Percentiles rank a stretch among this genome's conserved stretches.
phyloP scores from a whole-genome alignment of 2,113 vertebrate species.

The Arenaria interpres region DNA sequence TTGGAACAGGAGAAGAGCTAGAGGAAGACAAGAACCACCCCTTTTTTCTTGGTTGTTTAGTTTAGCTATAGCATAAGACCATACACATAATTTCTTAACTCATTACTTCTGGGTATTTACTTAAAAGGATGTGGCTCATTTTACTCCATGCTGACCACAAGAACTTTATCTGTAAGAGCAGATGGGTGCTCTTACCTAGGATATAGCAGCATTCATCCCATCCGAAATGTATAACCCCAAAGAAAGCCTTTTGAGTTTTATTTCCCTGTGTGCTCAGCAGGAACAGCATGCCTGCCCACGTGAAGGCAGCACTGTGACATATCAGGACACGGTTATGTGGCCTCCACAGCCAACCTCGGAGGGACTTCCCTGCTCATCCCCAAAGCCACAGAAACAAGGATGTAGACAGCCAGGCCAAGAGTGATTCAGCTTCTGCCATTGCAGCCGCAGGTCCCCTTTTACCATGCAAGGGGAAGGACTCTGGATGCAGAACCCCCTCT shows the following conservation, averaged over 20 bases:
- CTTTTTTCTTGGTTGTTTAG: not conserved
- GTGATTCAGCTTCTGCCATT: rapidly evolving
- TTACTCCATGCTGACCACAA: not conserved
- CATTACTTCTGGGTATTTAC: not conserved
- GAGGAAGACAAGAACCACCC: not conserved
- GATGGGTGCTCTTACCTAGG: not conserved
- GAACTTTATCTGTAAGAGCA: not conserved
- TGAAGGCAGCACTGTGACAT: not conserved
- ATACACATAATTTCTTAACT: not conserved
- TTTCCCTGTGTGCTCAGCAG: not conserved
- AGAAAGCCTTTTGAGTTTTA: not conserved
- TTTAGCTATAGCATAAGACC: not conserved
- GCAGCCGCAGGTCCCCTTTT: not conserved
- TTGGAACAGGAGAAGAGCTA: not conserved
- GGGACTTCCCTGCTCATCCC: not conserved
- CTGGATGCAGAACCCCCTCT: not conserved
- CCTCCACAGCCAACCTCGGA: rapidly evolving
- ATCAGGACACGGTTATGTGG: not conserved
- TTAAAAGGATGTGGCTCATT: not conserved
- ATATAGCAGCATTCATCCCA: not conserved
- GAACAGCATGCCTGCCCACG: rapidly evolving
- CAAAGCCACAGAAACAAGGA: not conserved
- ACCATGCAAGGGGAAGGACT: not conserved
- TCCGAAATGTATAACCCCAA: not conserved
- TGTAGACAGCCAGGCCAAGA: rapidly evolving